A percentile compares a stretch with the other conserved stretches of the same genome.
phyloP scores from a whole-genome alignment of 2,113 vertebrate species.

The Gnathonemus longibarbis region DNA sequence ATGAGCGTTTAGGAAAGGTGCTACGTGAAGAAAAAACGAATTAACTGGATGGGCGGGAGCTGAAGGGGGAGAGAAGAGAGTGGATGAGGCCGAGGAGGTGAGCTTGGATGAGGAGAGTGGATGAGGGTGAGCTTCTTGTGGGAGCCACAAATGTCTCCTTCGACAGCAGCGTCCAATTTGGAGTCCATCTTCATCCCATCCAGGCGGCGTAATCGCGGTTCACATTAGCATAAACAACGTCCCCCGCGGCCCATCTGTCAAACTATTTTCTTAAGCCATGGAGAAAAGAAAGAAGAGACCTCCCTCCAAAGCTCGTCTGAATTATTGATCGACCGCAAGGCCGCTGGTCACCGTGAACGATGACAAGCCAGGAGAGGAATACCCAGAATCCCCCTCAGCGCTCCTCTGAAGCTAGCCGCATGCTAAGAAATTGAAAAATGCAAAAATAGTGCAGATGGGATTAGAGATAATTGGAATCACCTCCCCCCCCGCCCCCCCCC shows the following conservation, averaged over 20 bases:
- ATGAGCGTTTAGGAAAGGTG: background rate
- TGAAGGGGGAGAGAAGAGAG: background rate
- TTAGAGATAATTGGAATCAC: background rate
- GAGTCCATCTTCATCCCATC: constrained; percentile 5
- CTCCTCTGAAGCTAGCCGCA: background rate
- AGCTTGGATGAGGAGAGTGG: background rate
- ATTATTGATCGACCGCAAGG: constrained; percentile 13
- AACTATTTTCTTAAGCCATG: background rate
- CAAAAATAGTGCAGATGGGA: background rate
- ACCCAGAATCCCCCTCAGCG: background rate
- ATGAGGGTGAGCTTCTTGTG: background rate
- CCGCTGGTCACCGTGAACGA: constrained; percentile 1
- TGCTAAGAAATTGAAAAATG: background rate
- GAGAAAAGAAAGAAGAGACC: background rate
- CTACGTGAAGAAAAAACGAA: background rate
- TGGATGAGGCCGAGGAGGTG: background rate
- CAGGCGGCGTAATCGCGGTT: background rate
- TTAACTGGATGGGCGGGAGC: background rate
- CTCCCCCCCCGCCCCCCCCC: background rate
- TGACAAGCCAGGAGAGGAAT: background rate
- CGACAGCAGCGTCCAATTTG: background rate
- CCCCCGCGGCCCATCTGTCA: background rate
- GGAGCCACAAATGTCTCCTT: background rate
- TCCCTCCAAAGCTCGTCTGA: background rate
- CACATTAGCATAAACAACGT: constrained; percentile 15